Conservation (phyloP, 2,113 vertebrate species). For the Ophiodon elongatus region DNA sequence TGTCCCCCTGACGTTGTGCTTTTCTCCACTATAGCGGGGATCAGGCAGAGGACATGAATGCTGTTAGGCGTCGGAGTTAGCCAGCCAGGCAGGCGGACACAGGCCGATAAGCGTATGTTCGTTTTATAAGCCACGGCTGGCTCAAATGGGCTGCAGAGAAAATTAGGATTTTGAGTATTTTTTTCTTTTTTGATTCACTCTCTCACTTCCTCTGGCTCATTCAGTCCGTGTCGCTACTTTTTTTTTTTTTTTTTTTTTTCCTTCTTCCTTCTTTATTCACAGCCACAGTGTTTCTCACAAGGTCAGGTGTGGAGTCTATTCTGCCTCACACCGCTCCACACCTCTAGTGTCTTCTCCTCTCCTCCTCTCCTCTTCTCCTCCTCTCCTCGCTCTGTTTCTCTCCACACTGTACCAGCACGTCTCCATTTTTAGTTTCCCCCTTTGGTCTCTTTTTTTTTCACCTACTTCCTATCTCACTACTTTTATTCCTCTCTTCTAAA, state of each 20-base stretch:
- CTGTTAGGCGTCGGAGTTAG: constrained; percentile 63
- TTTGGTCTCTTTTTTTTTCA: constrained; percentile 2
- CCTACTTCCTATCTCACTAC: constrained; percentile 28
- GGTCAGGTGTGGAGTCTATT: constrained; percentile 63
- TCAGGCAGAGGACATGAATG: constrained; percentile 75
- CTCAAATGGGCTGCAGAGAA: constrained; percentile 66
- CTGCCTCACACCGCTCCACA: constrained; percentile 16
- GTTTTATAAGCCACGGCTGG: constrained; percentile 63
- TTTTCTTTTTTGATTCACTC: neutral
- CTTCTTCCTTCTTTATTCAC: constrained; percentile 14
- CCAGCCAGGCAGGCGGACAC: constrained; percentile 44
- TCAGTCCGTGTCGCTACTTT: constrained; percentile 28
- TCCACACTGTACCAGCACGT: constrained; percentile 5
- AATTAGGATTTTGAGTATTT: constrained; percentile 55
- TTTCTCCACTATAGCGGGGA: constrained; percentile 52
- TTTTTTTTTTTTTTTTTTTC: neutral
- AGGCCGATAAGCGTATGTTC: constrained; percentile 65
- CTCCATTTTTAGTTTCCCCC: constrained; percentile 57
- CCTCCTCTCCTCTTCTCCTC: constrained; percentile 39
- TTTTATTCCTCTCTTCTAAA: constrained; percentile 32
- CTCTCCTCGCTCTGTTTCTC: constrained; percentile 58
- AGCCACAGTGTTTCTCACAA: constrained; percentile 58
- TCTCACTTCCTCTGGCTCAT: constrained; percentile 18
- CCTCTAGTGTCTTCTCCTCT: constrained; percentile 52
- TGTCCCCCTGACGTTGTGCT: constrained; percentile 46